Conservation (phyloP, 2,797 vertebrate genomes). For the Champsocephalus gunnari region DNA sequence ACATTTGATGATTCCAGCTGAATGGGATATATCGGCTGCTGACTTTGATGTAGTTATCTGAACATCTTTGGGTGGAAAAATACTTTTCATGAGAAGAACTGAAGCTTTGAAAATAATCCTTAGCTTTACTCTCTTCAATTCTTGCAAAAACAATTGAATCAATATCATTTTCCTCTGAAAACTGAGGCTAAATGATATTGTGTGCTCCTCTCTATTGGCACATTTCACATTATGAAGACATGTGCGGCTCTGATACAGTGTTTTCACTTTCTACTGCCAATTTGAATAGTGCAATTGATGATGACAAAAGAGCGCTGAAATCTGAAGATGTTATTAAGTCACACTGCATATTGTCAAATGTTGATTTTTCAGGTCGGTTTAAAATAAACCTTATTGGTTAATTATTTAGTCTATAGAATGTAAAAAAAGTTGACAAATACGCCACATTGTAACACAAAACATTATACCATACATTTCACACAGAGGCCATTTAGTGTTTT, state of each 20-base stretch:
- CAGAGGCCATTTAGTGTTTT: constrained; percentile 2
- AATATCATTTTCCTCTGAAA: neutral
- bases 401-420: neutral
- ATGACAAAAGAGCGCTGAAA: neutral
- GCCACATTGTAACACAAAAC: neutral
- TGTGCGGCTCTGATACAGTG: neutral
- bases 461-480: neutral
- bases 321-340: neutral
- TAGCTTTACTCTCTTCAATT: neutral
- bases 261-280: neutral
- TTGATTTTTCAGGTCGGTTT: neutral
- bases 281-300: neutral
- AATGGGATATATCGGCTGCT: neutral
- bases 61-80: neutral
- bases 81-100: neutral
- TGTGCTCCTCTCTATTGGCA: neutral
- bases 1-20: neutral
- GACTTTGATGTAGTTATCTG: neutral
- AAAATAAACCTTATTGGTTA: too few species aligned
- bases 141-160: neutral
- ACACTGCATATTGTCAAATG: neutral
- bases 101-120: neutral
- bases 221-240: neutral
- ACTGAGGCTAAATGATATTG: neutral
- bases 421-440: neutral